Conservation (phyloP, 2,888 invertebrate species). For the Lycaena phlaeas region DNA sequence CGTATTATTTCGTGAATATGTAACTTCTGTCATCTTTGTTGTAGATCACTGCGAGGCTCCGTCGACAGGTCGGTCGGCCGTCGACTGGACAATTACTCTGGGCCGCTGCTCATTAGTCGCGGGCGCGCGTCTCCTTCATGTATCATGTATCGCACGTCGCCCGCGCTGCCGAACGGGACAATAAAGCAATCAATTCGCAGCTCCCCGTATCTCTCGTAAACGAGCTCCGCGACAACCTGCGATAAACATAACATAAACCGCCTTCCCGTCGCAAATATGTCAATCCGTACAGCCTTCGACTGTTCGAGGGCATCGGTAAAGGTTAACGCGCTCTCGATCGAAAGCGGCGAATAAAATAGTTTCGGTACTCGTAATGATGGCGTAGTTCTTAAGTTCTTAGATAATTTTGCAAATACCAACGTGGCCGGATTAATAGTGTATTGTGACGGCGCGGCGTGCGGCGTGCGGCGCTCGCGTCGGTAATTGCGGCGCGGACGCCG, state of each 20-base stretch:
- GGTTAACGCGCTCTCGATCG: too few species aligned
- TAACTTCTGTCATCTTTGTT: conserved; percentile 28
- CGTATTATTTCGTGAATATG: conserved; percentile 18
- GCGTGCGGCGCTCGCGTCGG: conserved; percentile 39
- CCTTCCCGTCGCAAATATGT: conserved; percentile 21
- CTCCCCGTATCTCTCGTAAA: conserved; percentile 34
- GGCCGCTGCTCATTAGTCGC: conserved; percentile 56
- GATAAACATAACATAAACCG: conserved; percentile 28
- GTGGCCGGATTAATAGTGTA: conserved; percentile 43
- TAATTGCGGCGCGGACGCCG: conserved; percentile 65
- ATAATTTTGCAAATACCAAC: conserved; percentile 11
- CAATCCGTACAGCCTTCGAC: too few species aligned
- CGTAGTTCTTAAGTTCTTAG: conserved; percentile 23
- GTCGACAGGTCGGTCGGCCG: neutral
- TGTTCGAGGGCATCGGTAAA: too few species aligned
- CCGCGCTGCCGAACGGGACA: conserved; percentile 44
- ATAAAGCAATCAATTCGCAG: conserved; percentile 68
- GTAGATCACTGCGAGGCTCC: neutral
- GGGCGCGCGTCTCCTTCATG: conserved; percentile 53
- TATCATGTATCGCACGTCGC: conserved; percentile 65
- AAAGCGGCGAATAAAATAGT: neutral
- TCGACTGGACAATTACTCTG: conserved; percentile 48
- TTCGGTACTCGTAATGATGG: neutral
- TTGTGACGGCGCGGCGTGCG: conserved; percentile 39
- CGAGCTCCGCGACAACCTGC: conserved; percentile 36